Percentiles rank a stretch among this genome's conserved stretches.
These are phyloP conservation scores for Emmelina monodactyla DNA, from an alignment of 2,888 invertebrate genomes.

Conservation along the genomic window DNA sequence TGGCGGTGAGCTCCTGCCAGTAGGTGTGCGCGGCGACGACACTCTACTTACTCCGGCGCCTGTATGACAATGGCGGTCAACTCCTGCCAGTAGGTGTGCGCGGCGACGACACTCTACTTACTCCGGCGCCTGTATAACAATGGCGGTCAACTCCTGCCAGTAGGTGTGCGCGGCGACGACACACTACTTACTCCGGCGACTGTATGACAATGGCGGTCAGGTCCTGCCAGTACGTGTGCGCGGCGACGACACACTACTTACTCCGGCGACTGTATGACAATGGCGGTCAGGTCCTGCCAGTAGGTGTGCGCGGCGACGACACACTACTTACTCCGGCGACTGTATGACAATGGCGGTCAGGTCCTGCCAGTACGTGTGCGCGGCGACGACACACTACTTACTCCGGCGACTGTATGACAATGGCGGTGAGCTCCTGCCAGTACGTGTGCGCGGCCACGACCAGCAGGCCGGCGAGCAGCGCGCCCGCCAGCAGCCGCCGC, in stretches of 20 bases:
- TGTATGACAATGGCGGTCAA: constrained; percentile 44
- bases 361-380: constrained; percentile 41
- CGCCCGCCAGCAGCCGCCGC: constrained; percentile 19
- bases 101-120: constrained; percentile 35
- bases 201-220: constrained; percentile 44
- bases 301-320: constrained; percentile 39
- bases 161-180: constrained; percentile 39
- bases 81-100: constrained; percentile 41
- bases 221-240: constrained; percentile 41
- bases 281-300: constrained; percentile 38
- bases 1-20: constrained; percentile 38
- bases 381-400: constrained; percentile 34
- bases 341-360: constrained; percentile 44
- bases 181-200: constrained; percentile 46
- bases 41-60: constrained; percentile 48
- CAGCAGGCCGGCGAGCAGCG: constrained; percentile 26
- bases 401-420: constrained; percentile 50
- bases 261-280: constrained; percentile 50
- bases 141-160: constrained; percentile 38
- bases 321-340: constrained; percentile 46
- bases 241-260: constrained; percentile 34
- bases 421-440: constrained; percentile 38
- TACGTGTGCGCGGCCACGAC: constrained; percentile 39
- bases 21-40: constrained; percentile 39
- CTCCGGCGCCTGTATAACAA: constrained; percentile 50